Conservation (phyloP, 1,140 invertebrate genomes). For the Lepidurus arcticus region DNA sequence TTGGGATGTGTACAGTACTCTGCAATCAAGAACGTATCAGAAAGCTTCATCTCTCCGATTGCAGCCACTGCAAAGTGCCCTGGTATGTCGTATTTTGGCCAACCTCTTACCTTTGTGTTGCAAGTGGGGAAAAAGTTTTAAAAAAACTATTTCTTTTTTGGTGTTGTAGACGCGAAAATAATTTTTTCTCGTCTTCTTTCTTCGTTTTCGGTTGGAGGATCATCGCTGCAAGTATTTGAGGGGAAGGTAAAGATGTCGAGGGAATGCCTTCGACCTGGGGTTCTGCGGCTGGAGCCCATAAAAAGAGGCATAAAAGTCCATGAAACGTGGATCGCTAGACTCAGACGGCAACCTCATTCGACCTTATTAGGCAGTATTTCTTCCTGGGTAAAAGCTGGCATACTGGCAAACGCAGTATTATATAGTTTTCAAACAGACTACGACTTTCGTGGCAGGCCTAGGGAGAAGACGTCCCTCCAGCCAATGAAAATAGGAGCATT, state of each 20-base stretch:
- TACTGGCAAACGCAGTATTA: not conserved
- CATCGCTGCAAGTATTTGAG: constrained; percentile 1
- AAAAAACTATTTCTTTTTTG: not conserved
- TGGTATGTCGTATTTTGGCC: not conserved
- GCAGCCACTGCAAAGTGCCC: not conserved
- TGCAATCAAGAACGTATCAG: not conserved
- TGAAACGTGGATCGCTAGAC: constrained; percentile 5
- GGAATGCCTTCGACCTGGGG: constrained; percentile 7
- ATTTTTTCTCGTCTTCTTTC: not conserved
- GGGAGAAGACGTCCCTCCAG: not conserved
- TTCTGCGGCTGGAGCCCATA: not conserved
- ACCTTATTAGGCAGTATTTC: not conserved
- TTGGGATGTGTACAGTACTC: not conserved
- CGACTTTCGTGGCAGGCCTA: not conserved
- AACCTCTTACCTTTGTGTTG: not conserved
- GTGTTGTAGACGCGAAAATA: not conserved
- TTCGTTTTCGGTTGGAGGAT: not conserved
- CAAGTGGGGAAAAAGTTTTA: not conserved
- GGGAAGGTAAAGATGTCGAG: not conserved
- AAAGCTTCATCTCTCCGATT: not conserved
- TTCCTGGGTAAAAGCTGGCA: not conserved
- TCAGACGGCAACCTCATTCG: not conserved
- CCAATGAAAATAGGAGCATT: not conserved
- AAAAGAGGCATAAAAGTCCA: not conserved
- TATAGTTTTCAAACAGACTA: not conserved